Evolutionary conservation across 2,113 vertebrate genomes (phyloP), one percentile per base, ranked within the genome.

Genomic region (Puma concolor): DNA sequence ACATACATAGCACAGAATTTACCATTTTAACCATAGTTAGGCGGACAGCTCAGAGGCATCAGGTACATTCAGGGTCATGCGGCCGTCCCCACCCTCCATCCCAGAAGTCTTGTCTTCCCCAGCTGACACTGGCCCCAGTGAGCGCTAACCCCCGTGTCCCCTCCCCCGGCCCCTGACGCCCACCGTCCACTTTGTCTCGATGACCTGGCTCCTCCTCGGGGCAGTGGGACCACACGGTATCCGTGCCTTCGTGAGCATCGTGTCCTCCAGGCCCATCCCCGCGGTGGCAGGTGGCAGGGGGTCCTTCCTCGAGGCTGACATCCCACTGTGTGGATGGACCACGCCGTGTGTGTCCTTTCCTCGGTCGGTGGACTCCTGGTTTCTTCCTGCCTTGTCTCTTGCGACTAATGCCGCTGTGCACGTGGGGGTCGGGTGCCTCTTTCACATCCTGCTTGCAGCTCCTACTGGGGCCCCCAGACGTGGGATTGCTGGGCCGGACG

Each of bases 1-100:
- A 63, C 2, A 17, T 6, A 50, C 31, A 5, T 0, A 7, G 6
- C 3, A 4, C 29, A 2, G 31, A 17, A 44, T 8, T 4, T 7
- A 13, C 31, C 1, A 11, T 5, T 1, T 5, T 8, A 19, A 11
- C 31, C 23, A 0, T 3, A 4, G 27, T 50, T 3, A 21, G 9
- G 83, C 7, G 31, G 21, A 29, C 19, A 3, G 67, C 13, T 38
- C 25, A 7, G 67, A 1, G n/a, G 41, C 54, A 14, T 7, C 0
- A 11, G 64, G 57, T 9, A 4, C 3, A 4, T 13, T 48, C 19
- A 7, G 38, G 8, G 41, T 31, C 1, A 0, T 19, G 88, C 9
- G 33, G 38, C 72, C 14, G 21, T 17, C 38, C 15, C 84, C 44
- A 76, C 21, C 13, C 4, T 4, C 31, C 19, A 0, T 10, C 12